phyloP scores from a whole-genome alignment of 2,113 vertebrate species.

The Hirundichthys speculiger region DNA sequence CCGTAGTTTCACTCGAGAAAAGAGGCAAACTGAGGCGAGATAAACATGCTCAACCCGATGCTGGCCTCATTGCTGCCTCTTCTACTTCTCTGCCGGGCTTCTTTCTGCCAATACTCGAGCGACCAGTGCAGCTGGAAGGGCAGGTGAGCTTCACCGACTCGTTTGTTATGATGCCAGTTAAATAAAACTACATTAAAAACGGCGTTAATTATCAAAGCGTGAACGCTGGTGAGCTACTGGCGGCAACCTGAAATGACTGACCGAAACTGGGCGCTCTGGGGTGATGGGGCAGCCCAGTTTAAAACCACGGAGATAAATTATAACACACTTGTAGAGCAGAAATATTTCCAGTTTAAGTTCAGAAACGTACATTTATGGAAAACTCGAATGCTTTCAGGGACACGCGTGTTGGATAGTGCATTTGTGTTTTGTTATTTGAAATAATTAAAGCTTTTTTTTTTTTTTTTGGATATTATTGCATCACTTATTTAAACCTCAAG shows the following conservation, averaged over 20 bases:
- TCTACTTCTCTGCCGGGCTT: constrained; percentile 80
- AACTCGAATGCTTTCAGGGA: no score
- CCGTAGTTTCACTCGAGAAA: constrained; percentile 51
- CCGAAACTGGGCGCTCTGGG: constrained; percentile 24
- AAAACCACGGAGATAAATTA: neutral
- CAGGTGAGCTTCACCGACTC: constrained; percentile 82
- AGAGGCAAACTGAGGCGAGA: constrained; percentile 67
- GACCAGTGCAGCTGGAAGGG: constrained; percentile 98
- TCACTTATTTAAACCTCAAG: no score
- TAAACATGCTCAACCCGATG: constrained; percentile 78
- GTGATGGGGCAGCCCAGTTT: neutral
- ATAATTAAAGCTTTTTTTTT: no score
- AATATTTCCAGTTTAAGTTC: no score
- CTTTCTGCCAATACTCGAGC: constrained; percentile 90
- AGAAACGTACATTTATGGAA: no score
- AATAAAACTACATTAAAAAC: neutral
- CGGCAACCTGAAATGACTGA: constrained; percentile 9
- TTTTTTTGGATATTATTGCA: no score
- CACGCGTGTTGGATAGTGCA: no score
- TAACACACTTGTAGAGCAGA: no score
- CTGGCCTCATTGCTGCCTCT: constrained; percentile 78
- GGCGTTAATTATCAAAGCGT: neutral
- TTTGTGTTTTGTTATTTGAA: no score
- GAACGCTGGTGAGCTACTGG: neutral
- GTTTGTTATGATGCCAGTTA: neutral